Evolutionary conservation across 2,888 invertebrate species (phyloP).

Genomic region (Orthosia gracilis): DNA sequence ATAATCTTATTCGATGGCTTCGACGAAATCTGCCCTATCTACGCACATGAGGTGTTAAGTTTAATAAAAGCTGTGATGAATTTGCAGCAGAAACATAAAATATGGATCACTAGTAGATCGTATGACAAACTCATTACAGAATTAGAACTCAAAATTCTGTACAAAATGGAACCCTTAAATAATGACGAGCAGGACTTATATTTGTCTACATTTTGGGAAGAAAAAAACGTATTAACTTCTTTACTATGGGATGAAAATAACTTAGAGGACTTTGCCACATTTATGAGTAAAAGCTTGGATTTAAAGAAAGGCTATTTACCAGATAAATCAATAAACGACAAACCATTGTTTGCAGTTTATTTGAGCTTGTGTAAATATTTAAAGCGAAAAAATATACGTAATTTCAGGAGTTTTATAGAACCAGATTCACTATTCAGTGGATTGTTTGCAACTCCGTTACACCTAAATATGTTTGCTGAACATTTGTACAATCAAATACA

Average conservation of each 20-base stretch:
- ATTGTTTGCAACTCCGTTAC: neutral
- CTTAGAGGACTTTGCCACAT: neutral
- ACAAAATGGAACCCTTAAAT: neutral
- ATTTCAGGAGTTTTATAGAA: no score
- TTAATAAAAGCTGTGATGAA: conserved; percentile 23
- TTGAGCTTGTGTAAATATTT: neutral
- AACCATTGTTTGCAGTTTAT: neutral
- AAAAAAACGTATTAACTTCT: no score
- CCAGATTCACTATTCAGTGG: neutral
- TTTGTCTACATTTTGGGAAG: neutral
- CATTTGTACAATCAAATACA: neutral
- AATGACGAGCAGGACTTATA: neutral
- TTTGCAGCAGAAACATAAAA: neutral
- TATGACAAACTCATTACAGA: conserved; percentile 10
- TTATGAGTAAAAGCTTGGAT: neutral
- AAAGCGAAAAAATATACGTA: no score
- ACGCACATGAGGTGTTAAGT: conserved; percentile 26
- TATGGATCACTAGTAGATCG: conserved; percentile 57
- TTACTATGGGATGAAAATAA: no score
- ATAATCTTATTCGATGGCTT: conserved; percentile 62
- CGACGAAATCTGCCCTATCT: conserved; percentile 61
- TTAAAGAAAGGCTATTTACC: neutral
- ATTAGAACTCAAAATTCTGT: neutral
- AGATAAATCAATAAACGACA: neutral
- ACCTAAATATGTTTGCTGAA: neutral